Conservation (phyloP, 2,888 invertebrate genomes). For the Esperia sulphurella region DNA sequence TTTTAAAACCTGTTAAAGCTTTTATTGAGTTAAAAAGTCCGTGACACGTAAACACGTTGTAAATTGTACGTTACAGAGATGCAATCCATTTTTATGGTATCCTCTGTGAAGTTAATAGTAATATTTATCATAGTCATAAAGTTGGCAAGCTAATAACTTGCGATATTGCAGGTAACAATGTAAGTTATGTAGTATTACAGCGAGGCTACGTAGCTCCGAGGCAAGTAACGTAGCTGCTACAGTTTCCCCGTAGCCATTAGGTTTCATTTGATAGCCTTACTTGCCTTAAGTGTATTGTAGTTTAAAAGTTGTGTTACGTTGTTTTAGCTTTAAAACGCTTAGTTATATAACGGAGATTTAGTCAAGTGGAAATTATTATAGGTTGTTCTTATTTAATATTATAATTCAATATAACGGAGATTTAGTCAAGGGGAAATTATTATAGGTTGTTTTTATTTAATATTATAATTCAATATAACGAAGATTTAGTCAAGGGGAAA, state of each 20-base stretch:
- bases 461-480: not conserved
- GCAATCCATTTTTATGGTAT: constrained; percentile 1
- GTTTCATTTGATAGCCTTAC: constrained; percentile 11
- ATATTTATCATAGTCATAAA: constrained; percentile 7
- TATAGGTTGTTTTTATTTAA: not conserved
- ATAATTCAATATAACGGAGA: not conserved
- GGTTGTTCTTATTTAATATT: not conserved
- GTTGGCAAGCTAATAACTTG: constrained; percentile 4
- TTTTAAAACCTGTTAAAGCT: not conserved
- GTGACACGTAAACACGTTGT: not conserved
- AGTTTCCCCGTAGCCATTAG: constrained; percentile 7
- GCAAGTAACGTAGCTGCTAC: not conserved
- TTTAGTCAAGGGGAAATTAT: not conserved
- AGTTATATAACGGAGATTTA: not conserved
- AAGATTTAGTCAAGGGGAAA: not conserved
- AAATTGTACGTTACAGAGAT: not conserved
- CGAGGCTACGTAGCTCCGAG: not conserved
- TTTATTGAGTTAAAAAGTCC: not conserved
- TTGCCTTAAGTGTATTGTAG: constrained; percentile 6
- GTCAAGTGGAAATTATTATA: not conserved
- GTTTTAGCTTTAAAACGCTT: not conserved
- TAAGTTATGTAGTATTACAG: constrained; percentile 1
- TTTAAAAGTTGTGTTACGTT: constrained; percentile 1
- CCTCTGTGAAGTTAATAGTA: constrained; percentile 2
- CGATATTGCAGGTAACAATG: constrained; percentile 4